Base-by-base conservation (phyloP, 2,113 vertebrate species). In the Pseudolaguvia tuberculata region DNA sequence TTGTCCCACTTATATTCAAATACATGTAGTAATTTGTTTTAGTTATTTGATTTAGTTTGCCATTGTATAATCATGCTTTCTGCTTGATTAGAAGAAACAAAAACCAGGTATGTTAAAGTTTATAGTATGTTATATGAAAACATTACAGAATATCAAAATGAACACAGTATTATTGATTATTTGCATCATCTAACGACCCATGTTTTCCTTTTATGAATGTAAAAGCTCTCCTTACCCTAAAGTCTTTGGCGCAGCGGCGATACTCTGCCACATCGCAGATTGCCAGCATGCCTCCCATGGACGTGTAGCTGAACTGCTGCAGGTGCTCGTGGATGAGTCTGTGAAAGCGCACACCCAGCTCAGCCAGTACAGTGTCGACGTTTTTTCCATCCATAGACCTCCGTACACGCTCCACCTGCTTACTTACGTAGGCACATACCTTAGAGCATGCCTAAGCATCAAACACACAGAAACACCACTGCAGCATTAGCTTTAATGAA, bases 321-420 rank as follows among this genome's bases (percentile, higher is more conserved):
- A 98, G 92, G 87, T 99, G 97, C 67, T 99, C 97, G 15, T 95
- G 96, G 83, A 96, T 93, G 72, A 99, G 95, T 27, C 96, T 92
- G 86, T 99, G 97, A 88, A 99, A 99, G 79, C 96, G 96, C 72
- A 99, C 92, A 61, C 97, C 96, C 78, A 99, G 80, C 84, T 99
- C 97, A 79, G 94, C 95, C 87, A 98, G 85, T 82, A 98, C 96
- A 0, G 96, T 96, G 87, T 99, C 97, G 80, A 99, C 96, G 2
- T 99, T 99, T 83, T 99, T 99, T 20, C 97, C 96, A 80, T 99
- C 97, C 96, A 99, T 99, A 72, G 96, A 99, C 79, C 93, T 93
- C 58, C 95, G 91, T 56, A 98, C 94, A 73, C 96, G 95, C 81
- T 97, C 95, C 85, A 99, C 95, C 87, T 99, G 97, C 70, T 94